phyloP scores from a whole-genome alignment of 2,113 vertebrate genomes.

The Petromus typicus region DNA sequence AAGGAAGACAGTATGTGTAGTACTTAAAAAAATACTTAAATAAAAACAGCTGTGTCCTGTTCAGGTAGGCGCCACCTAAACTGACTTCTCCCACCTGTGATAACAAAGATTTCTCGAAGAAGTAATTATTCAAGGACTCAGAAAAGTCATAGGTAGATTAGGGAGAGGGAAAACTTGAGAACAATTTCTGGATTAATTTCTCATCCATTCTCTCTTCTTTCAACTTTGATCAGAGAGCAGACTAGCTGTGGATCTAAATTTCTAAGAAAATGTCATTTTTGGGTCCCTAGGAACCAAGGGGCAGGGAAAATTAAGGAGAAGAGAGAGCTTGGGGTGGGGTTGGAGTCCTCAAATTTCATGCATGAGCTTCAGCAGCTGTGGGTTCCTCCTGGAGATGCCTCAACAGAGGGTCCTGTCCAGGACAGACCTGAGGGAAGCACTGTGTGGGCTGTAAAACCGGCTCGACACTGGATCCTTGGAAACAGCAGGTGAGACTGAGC shows the following conservation, averaged over 20 bases:
- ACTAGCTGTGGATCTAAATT: not conserved
- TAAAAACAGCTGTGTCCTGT: not conserved
- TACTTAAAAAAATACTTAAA: not conserved
- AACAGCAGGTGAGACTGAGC: not conserved
- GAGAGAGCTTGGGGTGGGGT: not conserved
- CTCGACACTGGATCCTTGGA: not conserved
- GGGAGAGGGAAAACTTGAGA: not conserved
- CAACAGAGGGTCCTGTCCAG: not conserved
- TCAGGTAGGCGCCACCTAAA: not conserved
- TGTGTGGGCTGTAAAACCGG: not conserved
- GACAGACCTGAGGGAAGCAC: not conserved
- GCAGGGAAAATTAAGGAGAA: not conserved
- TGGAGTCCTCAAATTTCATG: too few relatives aligned
- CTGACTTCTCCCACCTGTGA: not conserved
- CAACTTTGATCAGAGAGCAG: not conserved
- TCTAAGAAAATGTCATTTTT: not conserved
- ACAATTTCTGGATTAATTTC: not conserved
- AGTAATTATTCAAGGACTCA: not conserved
- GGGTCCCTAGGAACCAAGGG: not conserved
- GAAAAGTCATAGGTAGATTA: not conserved
- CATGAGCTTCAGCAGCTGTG: not conserved
- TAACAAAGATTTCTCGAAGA: not conserved
- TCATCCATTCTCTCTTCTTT: not conserved
- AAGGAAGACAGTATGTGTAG: not conserved
- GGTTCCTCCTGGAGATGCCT: not conserved